Evolutionary conservation across 2,797 vertebrate genomes (phyloP), one percentile per base, ranked within the genome.

Genomic region (Eulemur mongoz): DNA sequence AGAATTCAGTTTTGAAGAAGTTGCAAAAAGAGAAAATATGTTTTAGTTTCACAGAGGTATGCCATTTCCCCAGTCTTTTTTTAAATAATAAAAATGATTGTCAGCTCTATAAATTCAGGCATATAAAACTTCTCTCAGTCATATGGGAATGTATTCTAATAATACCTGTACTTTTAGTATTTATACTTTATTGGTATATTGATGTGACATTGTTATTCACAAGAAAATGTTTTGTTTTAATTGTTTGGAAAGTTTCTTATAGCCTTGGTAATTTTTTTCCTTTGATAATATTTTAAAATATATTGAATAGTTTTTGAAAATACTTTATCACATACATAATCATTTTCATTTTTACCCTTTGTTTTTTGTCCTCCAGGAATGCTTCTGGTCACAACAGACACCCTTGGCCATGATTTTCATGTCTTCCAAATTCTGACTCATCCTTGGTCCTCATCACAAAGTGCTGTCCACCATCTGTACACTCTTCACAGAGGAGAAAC

Each of bases 361-460:
- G 43, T 78, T 70, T 65, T 84, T 92, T 96, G 69, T 91, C 85
- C 93, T 98, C 43, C 93, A 99, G 99, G 99, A 96, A 99, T 99
- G 99, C 98, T 99, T 98, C 99, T 99, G 98, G 99, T 99, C 97
- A 99, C 99, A 20, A 99, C 99, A 13, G 99, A 99, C 97, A 99
- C 99, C 0, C 98, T 99, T 97, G 99, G 99, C 97, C 99, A 99
- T 2, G 99, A 99, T 98, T 99, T 99, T 95, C 99, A 99, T 81
- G 99, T 99, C 96, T 99, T 99, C 98, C 99, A 99, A 99, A 98
- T 99, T 96, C 99, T 99, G 97, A 99, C 99, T 94, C 99, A 99
- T 98, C 99, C 99, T 38, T 99, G 99, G 99, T 99, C 99, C 5
- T 99, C 99, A 2, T 99, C 99, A 35, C 99, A 99, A 98, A 99